These are phyloP conservation scores for Calliphora vicina DNA, from an alignment of 1,140 invertebrate genomes.

Conservation along the genomic window DNA sequence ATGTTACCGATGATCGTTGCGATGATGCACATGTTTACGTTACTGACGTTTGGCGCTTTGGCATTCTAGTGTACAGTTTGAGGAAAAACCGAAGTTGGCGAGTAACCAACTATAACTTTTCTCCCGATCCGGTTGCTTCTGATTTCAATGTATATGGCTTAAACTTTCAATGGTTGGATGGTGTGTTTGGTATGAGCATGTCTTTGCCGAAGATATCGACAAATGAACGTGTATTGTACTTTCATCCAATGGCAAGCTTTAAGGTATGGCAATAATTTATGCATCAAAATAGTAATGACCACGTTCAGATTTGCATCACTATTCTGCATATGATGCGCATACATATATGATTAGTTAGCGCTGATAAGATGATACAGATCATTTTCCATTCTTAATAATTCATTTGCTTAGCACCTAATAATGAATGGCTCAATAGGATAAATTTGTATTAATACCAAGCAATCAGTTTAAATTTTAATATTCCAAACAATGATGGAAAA, in stretches of 20 bases:
- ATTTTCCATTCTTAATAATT: too few relatives aligned
- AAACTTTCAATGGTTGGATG: conserved; percentile 83
- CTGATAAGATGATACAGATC: too few relatives aligned
- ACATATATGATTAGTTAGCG: too few relatives aligned
- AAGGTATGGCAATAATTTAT: conserved; percentile 60
- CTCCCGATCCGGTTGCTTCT: conserved; percentile 77
- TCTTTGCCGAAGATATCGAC: conserved; percentile 64
- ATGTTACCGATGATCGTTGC: conserved; percentile 71
- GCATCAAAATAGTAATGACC: too few relatives aligned
- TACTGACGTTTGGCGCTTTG: conserved; percentile 80
- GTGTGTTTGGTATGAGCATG: conserved; percentile 79
- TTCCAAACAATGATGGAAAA: too few relatives aligned
- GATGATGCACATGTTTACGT: conserved; percentile 74
- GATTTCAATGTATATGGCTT: conserved; percentile 75
- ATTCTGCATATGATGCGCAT: too few relatives aligned
- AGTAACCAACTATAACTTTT: conserved; percentile 77
- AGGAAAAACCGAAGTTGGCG: conserved; percentile 74
- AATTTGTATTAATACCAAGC: too few relatives aligned
- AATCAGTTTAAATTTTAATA: too few relatives aligned
- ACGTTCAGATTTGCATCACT: too few relatives aligned
- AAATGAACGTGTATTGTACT: conserved; percentile 73
- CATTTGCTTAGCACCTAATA: too few relatives aligned
- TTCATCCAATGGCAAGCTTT: conserved; percentile 82
- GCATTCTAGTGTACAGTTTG: conserved; percentile 74
- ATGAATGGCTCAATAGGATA: too few relatives aligned